phyloP scores from a whole-genome alignment of 2,888 invertebrate genomes.

The Nomada hirtipes region DNA sequence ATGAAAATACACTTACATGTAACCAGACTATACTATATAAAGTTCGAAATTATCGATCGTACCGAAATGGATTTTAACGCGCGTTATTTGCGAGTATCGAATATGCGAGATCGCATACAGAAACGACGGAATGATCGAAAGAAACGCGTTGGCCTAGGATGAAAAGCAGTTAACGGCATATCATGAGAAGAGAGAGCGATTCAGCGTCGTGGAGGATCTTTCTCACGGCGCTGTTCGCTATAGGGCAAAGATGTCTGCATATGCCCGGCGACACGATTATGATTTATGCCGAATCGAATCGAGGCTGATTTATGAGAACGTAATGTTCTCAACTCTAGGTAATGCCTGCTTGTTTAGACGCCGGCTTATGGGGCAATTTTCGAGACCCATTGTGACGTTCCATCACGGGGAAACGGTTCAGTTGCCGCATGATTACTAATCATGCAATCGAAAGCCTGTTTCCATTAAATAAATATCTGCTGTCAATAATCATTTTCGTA shows the following conservation, averaged over 20 bases:
- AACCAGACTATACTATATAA: too few species aligned
- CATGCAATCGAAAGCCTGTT: not conserved
- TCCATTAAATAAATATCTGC: constrained; percentile 4
- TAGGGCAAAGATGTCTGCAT: constrained; percentile 60
- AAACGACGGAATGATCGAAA: constrained; percentile 23
- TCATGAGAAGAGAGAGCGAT: constrained; percentile 58
- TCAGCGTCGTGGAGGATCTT: constrained; percentile 49
- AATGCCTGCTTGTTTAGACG: constrained; percentile 27
- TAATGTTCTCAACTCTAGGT: constrained; percentile 44
- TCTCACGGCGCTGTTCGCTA: constrained; percentile 64
- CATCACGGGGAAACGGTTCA: constrained; percentile 21
- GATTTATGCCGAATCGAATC: constrained; percentile 75
- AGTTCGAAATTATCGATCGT: not conserved
- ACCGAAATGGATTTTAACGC: not conserved
- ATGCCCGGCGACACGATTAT: constrained; percentile 64
- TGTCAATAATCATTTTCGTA: constrained; percentile 7
- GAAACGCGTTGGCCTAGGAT: constrained; percentile 40
- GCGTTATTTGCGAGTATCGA: too few species aligned
- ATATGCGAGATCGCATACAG: constrained; percentile 13
- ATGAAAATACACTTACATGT: too few species aligned
- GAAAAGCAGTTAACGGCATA: constrained; percentile 54
- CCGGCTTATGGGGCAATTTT: constrained; percentile 32
- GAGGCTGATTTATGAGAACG: constrained; percentile 72
- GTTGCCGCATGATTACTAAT: constrained; percentile 23
- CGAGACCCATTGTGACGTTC: constrained; percentile 30